phyloP scores from a whole-genome alignment of 92 coral and sea anemone species.

The Paramuricea clavata region DNA sequence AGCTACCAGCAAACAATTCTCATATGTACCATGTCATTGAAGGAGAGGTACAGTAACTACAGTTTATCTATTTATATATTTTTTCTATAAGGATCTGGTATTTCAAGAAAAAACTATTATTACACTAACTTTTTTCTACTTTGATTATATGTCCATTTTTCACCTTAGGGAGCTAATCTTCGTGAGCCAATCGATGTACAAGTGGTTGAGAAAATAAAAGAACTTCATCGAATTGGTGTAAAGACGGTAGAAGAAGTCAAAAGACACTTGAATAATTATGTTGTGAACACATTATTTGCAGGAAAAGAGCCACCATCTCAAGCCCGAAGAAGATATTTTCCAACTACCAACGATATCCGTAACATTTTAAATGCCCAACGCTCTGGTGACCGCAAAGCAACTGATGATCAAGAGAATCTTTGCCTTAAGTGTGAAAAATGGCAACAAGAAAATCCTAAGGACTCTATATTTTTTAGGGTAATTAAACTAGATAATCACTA shows the following conservation, averaged over 20 bases:
- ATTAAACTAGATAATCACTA: neutral
- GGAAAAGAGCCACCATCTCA: constrained; percentile 50
- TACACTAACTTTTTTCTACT: neutral
- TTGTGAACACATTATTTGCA: constrained; percentile 7
- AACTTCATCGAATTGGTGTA: constrained; percentile 68
- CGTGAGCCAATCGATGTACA: constrained; percentile 71
- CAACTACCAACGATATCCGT: constrained; percentile 64
- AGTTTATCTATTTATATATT: neutral
- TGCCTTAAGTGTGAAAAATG: constrained; percentile 65
- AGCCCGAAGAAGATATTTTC: constrained; percentile 71
- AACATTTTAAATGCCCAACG: constrained; percentile 76
- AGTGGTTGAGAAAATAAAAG: constrained; percentile 64
- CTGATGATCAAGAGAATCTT: constrained; percentile 73
- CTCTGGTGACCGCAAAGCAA: constrained; percentile 55
- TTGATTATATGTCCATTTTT: neutral
- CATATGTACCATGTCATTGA: constrained; percentile 12
- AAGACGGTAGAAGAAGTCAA: constrained; percentile 75
- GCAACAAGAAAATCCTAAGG: constrained; percentile 65
- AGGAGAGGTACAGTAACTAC: constrained; percentile 24
- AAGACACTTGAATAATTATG: constrained; percentile 62
- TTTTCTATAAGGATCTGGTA: neutral
- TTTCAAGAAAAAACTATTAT: neutral
- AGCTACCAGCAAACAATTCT: constrained; percentile 14
- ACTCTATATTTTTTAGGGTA: constrained; percentile 65
- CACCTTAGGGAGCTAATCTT: constrained; percentile 66